These are phyloP conservation scores for Rhagologus leucostigma DNA, from an alignment of 2,113 vertebrate species.

Conservation along the genomic window DNA sequence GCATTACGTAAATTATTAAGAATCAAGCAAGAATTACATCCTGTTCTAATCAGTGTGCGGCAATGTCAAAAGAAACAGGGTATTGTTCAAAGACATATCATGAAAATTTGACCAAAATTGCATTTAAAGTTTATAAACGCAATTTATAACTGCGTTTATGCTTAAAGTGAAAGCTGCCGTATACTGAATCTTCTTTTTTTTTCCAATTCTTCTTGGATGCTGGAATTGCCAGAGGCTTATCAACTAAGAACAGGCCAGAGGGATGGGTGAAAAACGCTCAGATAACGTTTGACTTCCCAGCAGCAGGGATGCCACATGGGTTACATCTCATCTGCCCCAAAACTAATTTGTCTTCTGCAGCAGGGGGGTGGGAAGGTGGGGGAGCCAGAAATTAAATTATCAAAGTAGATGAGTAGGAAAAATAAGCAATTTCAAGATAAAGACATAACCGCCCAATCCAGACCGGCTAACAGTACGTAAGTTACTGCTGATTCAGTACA, in stretches of 20 bases:
- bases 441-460: neutral
- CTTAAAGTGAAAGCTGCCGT: neutral
- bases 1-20: neutral
- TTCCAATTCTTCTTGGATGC: neutral
- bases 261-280: neutral
- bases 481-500: neutral
- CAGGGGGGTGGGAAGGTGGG: fast-evolving
- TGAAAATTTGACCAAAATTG: neutral
- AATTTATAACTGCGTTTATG: neutral
- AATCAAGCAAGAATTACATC: neutral
- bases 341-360: neutral
- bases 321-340: neutral
- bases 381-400: neutral
- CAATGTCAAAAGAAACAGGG: neutral
- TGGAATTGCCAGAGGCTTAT: neutral
- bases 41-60: neutral
- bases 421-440: neutral
- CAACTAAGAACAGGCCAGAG: neutral
- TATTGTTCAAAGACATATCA: neutral
- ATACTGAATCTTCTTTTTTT: neutral
- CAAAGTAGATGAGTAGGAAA: neutral
- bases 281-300: neutral
- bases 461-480: fast-evolving
- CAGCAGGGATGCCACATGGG: neutral
- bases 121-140: neutral